These are phyloP conservation scores for Stenopsyche tienmushanensis DNA, from an alignment of 1,140 invertebrate genomes.

Conservation along the genomic window DNA sequence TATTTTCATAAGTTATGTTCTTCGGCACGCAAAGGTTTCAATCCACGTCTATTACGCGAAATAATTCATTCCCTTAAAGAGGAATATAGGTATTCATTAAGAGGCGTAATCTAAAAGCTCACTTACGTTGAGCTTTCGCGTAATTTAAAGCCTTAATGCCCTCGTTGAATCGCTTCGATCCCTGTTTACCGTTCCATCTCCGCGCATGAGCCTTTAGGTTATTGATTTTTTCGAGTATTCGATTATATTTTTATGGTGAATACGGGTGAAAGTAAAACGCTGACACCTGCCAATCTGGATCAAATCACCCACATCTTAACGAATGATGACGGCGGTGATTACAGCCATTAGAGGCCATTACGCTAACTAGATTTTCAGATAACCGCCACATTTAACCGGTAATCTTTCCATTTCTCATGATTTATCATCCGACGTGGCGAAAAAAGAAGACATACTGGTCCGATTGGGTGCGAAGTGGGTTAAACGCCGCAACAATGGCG, in stretches of 20 bases:
- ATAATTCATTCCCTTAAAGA: neutral
- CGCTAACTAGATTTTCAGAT: constrained; percentile 10
- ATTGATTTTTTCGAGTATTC: no score
- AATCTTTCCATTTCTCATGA: constrained; percentile 32
- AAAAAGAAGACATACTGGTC: constrained; percentile 15
- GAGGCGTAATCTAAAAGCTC: no score
- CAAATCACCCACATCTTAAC: neutral
- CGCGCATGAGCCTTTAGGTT: no score
- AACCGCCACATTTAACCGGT: constrained; percentile 5
- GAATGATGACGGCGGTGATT: constrained; percentile 7
- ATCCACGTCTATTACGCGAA: neutral
- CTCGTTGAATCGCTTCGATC: no score
- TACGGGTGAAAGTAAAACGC: neutral
- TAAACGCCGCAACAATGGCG: neutral
- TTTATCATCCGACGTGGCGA: constrained; percentile 18
- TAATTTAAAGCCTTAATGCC: no score
- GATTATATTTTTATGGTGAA: no score
- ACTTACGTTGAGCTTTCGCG: no score
- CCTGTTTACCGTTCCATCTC: no score
- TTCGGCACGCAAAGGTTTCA: neutral
- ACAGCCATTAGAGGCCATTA: constrained; percentile 16
- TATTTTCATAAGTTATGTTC: neutral
- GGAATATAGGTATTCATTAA: neutral
- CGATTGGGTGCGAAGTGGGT: constrained; percentile 23
- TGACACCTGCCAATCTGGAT: neutral